Evolutionary conservation across 2,113 vertebrate genomes (phyloP).

Genomic region (Varanus komodoensis): DNA sequence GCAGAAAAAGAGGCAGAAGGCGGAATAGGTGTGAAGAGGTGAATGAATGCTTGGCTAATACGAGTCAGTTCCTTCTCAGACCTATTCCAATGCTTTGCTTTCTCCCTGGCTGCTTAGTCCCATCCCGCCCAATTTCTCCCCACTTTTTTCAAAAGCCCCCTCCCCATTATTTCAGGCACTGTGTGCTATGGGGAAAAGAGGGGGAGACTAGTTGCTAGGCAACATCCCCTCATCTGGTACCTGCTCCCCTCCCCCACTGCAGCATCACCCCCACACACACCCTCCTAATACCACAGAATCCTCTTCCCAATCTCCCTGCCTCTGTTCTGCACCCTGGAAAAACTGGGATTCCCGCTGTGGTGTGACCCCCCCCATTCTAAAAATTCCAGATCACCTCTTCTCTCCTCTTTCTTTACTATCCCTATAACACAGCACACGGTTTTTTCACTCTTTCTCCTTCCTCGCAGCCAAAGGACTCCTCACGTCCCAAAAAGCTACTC

Average conservation of each 20-base stretch:
- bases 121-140: neutral
- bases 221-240: constrained; percentile 14
- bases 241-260: constrained; percentile 39
- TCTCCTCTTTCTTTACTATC: too few species aligned
- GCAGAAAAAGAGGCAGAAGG: neutral
- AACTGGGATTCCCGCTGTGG: neutral
- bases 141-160: neutral
- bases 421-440: too few species aligned
- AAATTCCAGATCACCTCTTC: too few species aligned
- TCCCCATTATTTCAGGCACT: constrained; percentile 14
- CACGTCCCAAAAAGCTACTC: neutral
- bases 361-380: neutral
- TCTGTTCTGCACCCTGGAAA: neutral
- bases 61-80: too few species aligned
- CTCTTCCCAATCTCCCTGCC: neutral
- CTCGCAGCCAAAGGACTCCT: neutral
- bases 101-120: neutral
- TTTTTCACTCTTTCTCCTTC: neutral
- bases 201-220: constrained; percentile 32
- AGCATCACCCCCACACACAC: neutral
- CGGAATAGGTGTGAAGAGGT: neutral
- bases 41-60: neutral
- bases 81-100: neutral
- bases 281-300: neutral
- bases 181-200: constrained; percentile 10